Conservation (phyloP, 2,113 vertebrate species). For the Vicugna pacos region DNA sequence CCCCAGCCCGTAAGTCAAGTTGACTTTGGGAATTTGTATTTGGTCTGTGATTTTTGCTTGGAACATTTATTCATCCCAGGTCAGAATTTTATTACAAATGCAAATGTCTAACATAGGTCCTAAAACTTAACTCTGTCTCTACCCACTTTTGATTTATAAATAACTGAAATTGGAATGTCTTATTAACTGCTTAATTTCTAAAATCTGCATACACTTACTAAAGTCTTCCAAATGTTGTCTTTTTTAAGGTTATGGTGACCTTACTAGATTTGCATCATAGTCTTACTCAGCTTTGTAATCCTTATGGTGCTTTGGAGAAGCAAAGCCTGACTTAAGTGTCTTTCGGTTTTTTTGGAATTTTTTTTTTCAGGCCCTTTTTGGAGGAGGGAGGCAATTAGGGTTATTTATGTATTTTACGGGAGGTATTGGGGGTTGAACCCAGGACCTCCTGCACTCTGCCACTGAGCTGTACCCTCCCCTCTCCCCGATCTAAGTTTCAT, state of each 20-base stretch:
- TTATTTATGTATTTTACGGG: too few relatives aligned
- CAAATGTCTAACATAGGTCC: neutral
- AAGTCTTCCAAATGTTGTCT: neutral
- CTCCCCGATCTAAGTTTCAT: neutral
- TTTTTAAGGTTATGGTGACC: neutral
- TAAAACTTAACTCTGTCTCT: neutral
- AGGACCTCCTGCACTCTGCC: too few relatives aligned
- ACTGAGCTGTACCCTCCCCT: too few relatives aligned
- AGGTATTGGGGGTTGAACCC: too few relatives aligned
- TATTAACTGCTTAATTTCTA: conserved; percentile 15
- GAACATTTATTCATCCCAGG: neutral
- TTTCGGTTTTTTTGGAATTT: too few relatives aligned
- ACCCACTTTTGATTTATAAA: neutral
- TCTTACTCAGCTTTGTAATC: neutral
- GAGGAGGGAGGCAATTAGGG: too few relatives aligned
- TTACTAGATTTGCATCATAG: neutral
- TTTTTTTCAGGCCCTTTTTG: too few relatives aligned
- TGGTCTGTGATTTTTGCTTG: neutral
- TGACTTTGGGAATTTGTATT: neutral
- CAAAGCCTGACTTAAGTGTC: neutral
- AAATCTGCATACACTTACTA: neutral
- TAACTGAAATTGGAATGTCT: neutral
- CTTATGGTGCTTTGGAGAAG: neutral
- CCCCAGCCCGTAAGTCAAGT: neutral
- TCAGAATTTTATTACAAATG: neutral